phyloP scores from a whole-genome alignment of 2,888 invertebrate species.

The Caenorhabditis sulstoni region DNA sequence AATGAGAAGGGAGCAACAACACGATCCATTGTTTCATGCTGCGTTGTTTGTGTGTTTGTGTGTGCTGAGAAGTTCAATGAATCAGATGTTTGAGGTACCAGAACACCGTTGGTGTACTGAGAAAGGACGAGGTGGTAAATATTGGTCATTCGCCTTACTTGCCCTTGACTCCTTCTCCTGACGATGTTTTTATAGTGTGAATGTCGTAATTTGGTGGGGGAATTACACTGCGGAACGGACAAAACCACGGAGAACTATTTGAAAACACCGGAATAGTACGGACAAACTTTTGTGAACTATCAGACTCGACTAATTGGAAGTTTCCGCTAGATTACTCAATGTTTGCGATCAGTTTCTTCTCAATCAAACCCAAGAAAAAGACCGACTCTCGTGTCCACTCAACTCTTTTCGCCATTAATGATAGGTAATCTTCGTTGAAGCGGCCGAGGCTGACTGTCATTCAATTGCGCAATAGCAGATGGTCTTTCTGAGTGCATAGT shows the following conservation, averaged over 20 bases:
- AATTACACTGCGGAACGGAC: slow-evolving; percentile 14
- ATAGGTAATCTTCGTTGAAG: slow-evolving; percentile 20
- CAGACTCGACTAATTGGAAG: background rate
- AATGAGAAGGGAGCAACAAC: slow-evolving; percentile 2
- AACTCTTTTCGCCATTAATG: slow-evolving; percentile 2
- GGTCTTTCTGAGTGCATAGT: slow-evolving; percentile 20
- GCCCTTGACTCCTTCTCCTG: slow-evolving; percentile 45
- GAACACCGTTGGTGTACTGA: slow-evolving; percentile 16
- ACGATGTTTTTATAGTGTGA: slow-evolving; percentile 37
- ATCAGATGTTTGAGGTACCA: slow-evolving; percentile 20
- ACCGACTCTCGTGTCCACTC: no score
- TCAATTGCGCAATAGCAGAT: slow-evolving; percentile 45
- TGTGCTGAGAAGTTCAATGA: slow-evolving; percentile 15
- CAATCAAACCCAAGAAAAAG: no score
- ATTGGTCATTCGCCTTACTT: slow-evolving; percentile 45
- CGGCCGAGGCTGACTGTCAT: slow-evolving; percentile 24
- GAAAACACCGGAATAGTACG: slow-evolving; percentile 4
- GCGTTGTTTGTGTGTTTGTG: slow-evolving; percentile 2
- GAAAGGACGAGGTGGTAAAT: slow-evolving; percentile 31
- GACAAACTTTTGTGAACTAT: background rate
- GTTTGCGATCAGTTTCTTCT: background rate
- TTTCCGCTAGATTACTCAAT: slow-evolving; percentile 31
- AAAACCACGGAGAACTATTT: background rate
- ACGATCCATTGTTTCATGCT: slow-evolving; percentile 1
- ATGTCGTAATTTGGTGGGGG: slow-evolving; percentile 33